phyloP scores from a whole-genome alignment of 37 sponge, comb jelly and placozoan species.

The Beroe forskalii region DNA sequence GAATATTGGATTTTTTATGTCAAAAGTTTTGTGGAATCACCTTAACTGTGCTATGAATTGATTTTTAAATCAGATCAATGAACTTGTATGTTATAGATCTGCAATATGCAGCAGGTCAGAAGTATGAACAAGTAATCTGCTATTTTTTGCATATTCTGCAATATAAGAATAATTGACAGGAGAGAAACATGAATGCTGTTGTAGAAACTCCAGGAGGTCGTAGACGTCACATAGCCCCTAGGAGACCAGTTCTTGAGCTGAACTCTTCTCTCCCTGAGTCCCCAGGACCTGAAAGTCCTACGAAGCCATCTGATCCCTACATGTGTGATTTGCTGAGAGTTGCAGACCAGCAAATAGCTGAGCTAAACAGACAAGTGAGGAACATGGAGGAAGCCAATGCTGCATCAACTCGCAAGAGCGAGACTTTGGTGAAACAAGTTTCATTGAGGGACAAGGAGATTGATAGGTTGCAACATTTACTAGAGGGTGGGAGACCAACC shows the following conservation, averaged over 20 bases:
- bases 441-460: slow-evolving; percentile 90
- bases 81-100: background rate
- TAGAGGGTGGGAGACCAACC: slow-evolving; percentile 90
- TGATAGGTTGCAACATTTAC: slow-evolving; percentile 78
- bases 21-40: too few species aligned
- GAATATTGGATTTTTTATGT: background rate
- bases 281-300: slow-evolving; percentile 25
- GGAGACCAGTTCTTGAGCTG: slow-evolving; percentile 95
- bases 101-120: too few species aligned
- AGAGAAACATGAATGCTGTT: slow-evolving; percentile 94
- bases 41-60: too few species aligned
- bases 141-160: too few species aligned
- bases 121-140: too few species aligned
- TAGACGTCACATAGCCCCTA: slow-evolving; percentile 81
- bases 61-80: too few species aligned
- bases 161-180: slow-evolving; percentile 66
- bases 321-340: slow-evolving; percentile 86
- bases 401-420: slow-evolving; percentile 66
- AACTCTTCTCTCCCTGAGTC: slow-evolving; percentile 76
- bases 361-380: slow-evolving; percentile 70
- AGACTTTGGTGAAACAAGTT: slow-evolving; percentile 75
- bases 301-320: slow-evolving; percentile 82
- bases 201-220: slow-evolving; percentile 96
- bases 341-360: slow-evolving; percentile 83
- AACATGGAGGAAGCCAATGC: slow-evolving; percentile 69